Conservation (phyloP, 2,797 vertebrate genomes). For the Anguilla marmorata region DNA sequence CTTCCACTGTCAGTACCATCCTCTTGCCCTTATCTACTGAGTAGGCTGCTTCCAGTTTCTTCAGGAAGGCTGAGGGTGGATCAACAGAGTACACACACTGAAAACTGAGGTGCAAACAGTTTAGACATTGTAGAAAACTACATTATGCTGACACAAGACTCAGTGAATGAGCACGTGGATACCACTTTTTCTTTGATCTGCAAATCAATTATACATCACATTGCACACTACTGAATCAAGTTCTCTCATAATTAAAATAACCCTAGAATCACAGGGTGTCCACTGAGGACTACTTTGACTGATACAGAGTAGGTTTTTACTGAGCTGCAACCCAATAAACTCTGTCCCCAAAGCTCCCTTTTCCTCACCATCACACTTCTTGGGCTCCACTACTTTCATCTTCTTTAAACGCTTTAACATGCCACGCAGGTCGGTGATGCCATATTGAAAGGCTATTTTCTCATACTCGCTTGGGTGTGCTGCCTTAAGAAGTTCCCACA, state of each 20-base stretch:
- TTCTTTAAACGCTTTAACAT: conserved; percentile 92
- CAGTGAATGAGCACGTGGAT: background rate
- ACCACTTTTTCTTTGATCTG: background rate
- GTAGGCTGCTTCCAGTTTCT: conserved; percentile 82
- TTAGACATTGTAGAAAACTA: background rate
- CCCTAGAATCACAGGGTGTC: background rate
- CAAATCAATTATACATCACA: too few species aligned
- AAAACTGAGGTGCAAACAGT: background rate
- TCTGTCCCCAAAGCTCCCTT: background rate
- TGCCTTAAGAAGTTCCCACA: conserved; percentile 84
- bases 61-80: conserved; percentile 77
- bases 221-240: too few species aligned
- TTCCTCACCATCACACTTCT: conserved; percentile 74
- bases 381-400: conserved; percentile 75
- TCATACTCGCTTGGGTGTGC: conserved; percentile 90
- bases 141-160: background rate
- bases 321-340: background rate
- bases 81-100: background rate
- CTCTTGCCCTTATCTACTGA: conserved; percentile 85
- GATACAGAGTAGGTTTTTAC: background rate
- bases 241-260: too few species aligned
- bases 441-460: conserved; percentile 87
- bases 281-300: background rate
- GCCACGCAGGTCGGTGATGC: conserved; percentile 90
- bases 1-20: conserved; percentile 81